Base-by-base conservation (phyloP, 2,888 invertebrate genomes). In the Eulithis prunata region DNA sequence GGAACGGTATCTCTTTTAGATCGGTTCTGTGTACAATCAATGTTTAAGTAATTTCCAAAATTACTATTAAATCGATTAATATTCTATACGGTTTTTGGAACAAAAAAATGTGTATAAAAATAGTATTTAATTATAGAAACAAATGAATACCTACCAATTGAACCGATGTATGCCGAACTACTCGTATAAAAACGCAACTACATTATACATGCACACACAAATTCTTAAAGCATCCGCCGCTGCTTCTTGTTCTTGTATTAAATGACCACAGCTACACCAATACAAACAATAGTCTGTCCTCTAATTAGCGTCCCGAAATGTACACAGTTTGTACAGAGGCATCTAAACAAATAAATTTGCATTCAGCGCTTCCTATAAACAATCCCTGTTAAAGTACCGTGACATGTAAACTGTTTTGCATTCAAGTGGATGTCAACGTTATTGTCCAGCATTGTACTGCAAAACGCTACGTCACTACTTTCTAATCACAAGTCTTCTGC, bases 361-460 rank as follows among this genome's bases (percentile, higher is more conserved):
- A 86, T 84, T 74, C 76, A 64, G 75, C 72, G 84, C 82, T 88
- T 90, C 86, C 85, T 90, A 87, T 85, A 88, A 86, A 83, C 80
- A 79, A 79, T 77, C 82, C 78, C 84, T 84, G 81, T 87, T 88
- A 83, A 87, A 87, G 80, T 81, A 81, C 81, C 83, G 84, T 89
- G 89, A 86, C 87, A 88, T 83, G 84, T 83, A 85, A 85, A 85
- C 87, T 87, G 85, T 85, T 92, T 90, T 88, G 89, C 88, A 90
- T 91, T 88, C 86, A 87, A 87, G 80, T 85, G 86, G 86, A 88
- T 87, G 87, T 90, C 89, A 88, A 78, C 81, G 83, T 87, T 89
- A 90, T 90, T 89, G 88, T 90, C 83, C 85, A 82, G 87, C 81
- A 83, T 88, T 87, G 86, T 87, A 85, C 41, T 57, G 13, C 72